Percentiles rank a stretch among this genome's conserved stretches.
These are phyloP conservation scores for Arge pagana DNA, from an alignment of 2,888 invertebrate genomes.

Conservation along the genomic window DNA sequence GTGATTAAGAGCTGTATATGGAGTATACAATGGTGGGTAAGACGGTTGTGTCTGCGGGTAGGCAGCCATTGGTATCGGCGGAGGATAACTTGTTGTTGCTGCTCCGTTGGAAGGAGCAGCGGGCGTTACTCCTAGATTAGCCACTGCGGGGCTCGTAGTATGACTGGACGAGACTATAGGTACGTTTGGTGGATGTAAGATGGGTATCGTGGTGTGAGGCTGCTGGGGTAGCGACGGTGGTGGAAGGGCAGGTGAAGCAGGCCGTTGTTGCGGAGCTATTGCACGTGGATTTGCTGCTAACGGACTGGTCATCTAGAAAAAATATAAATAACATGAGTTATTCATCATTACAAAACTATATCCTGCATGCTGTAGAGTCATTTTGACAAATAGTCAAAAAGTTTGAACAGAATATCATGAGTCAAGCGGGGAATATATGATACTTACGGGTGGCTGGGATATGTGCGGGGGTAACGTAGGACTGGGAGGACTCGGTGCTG, in stretches of 20 bases:
- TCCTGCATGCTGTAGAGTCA: too few species aligned
- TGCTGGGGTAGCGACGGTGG: conserved; percentile 49
- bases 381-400: too few species aligned
- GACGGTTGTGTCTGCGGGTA: conserved; percentile 59
- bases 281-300: conserved; percentile 58
- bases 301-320: conserved; percentile 56
- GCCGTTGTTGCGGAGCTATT: conserved; percentile 64
- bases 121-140: conserved; percentile 64
- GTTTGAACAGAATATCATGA: too few species aligned
- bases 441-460: conserved; percentile 57
- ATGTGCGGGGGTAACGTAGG: conserved; percentile 60
- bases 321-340: too few species aligned
- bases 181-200: conserved; percentile 57
- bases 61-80: conserved; percentile 54
- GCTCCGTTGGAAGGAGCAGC: conserved; percentile 62
- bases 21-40: conserved; percentile 76
- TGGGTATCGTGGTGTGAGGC: conserved; percentile 53
- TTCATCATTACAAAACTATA: too few species aligned
- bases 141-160: conserved; percentile 58
- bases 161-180: conserved; percentile 58
- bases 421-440: too few species aligned
- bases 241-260: conserved; percentile 59
- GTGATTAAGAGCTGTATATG: conserved; percentile 75
- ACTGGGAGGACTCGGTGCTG: conserved; percentile 68
- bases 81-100: conserved; percentile 52